Evolutionary conservation across 2,888 invertebrate genomes (phyloP), one percentile per base, ranked within the genome.

Genomic region (Caradrina kadenii): DNA sequence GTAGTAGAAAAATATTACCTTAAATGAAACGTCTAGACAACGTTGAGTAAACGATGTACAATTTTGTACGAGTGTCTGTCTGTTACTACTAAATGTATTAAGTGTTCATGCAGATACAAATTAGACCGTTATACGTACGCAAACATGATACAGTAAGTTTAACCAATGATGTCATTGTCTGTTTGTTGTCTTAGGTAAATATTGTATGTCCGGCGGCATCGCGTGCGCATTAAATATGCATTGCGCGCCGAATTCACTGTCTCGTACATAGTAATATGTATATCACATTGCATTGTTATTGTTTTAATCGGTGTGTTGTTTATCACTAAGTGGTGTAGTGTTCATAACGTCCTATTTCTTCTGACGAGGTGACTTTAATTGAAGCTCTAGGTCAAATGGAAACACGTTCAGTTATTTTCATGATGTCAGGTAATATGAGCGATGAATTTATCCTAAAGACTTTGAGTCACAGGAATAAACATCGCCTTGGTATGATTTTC

Each of bases 101-200:
- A 74, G 56, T 52, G 42, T 56, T 50, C 52, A 61, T 76, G 63
- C 42, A 63, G 50, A 39, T 79, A 67, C 48, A 76, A 76, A 75
- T 63, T 74, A 75, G 49, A 68, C 45, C 62, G 60, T 61, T 76
- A 69, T 42, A 45, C 17, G 19, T 61, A 69, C 59, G 45, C 63
- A 80, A 80, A 80, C 81, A 80, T 65, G 77, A 80, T 77, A 72
- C 65, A 70, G 62, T 77, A 77, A 69, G 71, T 76, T 82, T 63
- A 66, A 77, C 54, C 69, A 75, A 72, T 87, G 87, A 86, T 79
- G 82, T 86, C 86, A 87, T 60, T 65, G 56, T 80, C 72, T 85
- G 82, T 83, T 80, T 83, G 72, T 82, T 82, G 79, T 76, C 69
- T 76, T 76, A 58, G 60, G 78, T 82, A 86, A 87, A 86, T 83